These are phyloP conservation scores for Plutella xylostella DNA, from an alignment of 2,888 invertebrate genomes.

Conservation along the genomic window DNA sequence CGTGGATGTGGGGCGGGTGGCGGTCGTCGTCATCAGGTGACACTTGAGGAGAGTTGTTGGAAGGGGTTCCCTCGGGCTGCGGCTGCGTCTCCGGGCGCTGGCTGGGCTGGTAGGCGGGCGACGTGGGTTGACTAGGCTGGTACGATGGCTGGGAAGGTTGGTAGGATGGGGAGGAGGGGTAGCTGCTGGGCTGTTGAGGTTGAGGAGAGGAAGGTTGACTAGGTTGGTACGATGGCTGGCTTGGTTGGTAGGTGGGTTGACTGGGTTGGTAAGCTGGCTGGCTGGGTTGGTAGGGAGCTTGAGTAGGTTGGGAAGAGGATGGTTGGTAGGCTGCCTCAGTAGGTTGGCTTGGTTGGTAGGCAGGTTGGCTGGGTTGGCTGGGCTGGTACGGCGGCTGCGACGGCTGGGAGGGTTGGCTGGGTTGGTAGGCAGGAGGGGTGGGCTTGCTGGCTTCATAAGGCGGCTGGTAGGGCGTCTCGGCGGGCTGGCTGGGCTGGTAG, in stretches of 20 bases:
- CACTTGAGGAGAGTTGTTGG: conserved; percentile 14
- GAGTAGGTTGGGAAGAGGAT: conserved; percentile 20
- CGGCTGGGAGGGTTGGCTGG: conserved; percentile 23
- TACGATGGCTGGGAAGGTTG: conserved; percentile 22
- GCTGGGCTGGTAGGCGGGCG: conserved; percentile 18
- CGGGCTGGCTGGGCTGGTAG: conserved; percentile 21
- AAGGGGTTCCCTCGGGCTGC: conserved; percentile 19
- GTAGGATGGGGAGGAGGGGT: conserved; percentile 22
- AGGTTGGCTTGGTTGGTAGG: conserved; percentile 27
- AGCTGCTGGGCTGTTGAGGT: conserved; percentile 21
- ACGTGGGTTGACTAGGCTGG: conserved; percentile 19
- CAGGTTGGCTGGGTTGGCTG: conserved; percentile 22
- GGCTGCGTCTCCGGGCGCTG: conserved; percentile 20
- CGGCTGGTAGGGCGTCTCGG: conserved; percentile 26
- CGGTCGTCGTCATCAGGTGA: conserved; percentile 64
- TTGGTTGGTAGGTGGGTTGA: conserved; percentile 12
- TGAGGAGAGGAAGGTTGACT: conserved; percentile 25
- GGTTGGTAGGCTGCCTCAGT: conserved; percentile 29
- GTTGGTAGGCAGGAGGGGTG: conserved; percentile 21
- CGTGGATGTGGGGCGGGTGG: conserved; percentile 82
- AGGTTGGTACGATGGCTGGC: conserved; percentile 23
- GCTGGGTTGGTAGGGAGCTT: conserved; percentile 20
- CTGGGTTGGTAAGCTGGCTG: conserved; percentile 13
- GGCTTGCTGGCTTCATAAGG: conserved; percentile 22
- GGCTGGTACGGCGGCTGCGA: conserved; percentile 20